These are phyloP conservation scores for Heterochromis multidens DNA, from an alignment of 2,113 vertebrate genomes.

Conservation along the genomic window DNA sequence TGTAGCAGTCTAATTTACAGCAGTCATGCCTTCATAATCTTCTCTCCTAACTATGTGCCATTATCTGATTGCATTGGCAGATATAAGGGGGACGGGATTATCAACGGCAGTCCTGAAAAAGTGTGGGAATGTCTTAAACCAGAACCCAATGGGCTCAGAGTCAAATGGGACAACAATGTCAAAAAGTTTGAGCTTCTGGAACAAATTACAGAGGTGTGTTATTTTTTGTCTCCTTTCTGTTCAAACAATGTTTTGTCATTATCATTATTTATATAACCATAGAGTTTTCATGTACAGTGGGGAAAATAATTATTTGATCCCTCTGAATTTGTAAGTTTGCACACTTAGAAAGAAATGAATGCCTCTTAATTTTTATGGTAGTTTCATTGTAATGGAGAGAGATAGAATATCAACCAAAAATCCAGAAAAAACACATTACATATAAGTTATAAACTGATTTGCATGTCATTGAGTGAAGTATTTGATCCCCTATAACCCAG, in stretches of 20 bases:
- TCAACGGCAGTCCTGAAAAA: constrained; percentile 68
- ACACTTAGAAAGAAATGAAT: not conserved
- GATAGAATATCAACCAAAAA: not conserved
- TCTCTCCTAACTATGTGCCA: not conserved
- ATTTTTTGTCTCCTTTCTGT: not conserved
- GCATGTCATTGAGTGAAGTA: not conserved
- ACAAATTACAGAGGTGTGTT: constrained; percentile 79
- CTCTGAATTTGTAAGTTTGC: not conserved
- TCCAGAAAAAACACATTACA: not conserved
- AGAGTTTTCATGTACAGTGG: not conserved
- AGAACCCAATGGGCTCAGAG: constrained; percentile 78
- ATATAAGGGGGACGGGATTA: constrained; percentile 84
- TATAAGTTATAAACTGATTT: not conserved
- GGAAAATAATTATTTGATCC: not conserved
- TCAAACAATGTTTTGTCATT: not conserved
- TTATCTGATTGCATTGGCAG: constrained; percentile 60
- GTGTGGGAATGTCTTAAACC: constrained; percentile 92
- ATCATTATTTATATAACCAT: not conserved
- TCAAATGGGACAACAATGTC: constrained; percentile 92
- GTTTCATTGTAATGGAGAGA: rapidly evolving
- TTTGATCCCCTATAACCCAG: not conserved
- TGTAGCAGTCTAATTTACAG: not conserved
- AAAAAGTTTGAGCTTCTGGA: constrained; percentile 84
- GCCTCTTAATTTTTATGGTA: not conserved
- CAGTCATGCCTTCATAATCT: not conserved